phyloP scores from a whole-genome alignment of 2,113 vertebrate genomes.

The Clarias gariepinus region DNA sequence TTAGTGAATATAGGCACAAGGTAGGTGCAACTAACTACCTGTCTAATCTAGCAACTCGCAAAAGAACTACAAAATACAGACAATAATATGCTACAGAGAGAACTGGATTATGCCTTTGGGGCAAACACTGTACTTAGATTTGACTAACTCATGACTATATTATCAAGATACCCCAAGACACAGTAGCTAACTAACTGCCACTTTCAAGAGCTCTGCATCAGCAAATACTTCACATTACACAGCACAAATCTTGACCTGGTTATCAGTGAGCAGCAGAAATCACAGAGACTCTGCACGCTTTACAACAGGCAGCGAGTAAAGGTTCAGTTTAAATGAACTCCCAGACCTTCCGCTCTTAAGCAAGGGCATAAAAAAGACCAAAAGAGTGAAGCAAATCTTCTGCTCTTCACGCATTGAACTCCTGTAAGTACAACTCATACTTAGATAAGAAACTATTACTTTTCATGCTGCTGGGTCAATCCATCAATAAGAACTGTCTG shows the following conservation, averaged over 20 bases:
- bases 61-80: neutral
- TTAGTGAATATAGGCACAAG: neutral
- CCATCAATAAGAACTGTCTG: neutral
- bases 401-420: neutral
- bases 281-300: conserved; percentile 3
- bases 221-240: conserved; percentile 22
- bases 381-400: neutral
- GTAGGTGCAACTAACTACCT: neutral
- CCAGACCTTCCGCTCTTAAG: conserved; percentile 16
- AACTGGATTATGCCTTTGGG: neutral
- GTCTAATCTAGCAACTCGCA: neutral
- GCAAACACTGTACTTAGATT: neutral
- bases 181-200: neutral
- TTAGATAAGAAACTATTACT: neutral
- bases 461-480: neutral
- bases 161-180: conserved; percentile 7
- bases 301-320: conserved; percentile 40
- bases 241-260: conserved; percentile 16
- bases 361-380: conserved; percentile 1
- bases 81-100: neutral
- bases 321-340: conserved; percentile 24
- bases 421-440: conserved; percentile 27
- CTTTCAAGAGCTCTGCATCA: conserved; percentile 12
- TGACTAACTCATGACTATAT: neutral
- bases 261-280: conserved; percentile 31